phyloP scores from a whole-genome alignment of 2,113 vertebrate genomes.

The Bambusicola thoracicus region DNA sequence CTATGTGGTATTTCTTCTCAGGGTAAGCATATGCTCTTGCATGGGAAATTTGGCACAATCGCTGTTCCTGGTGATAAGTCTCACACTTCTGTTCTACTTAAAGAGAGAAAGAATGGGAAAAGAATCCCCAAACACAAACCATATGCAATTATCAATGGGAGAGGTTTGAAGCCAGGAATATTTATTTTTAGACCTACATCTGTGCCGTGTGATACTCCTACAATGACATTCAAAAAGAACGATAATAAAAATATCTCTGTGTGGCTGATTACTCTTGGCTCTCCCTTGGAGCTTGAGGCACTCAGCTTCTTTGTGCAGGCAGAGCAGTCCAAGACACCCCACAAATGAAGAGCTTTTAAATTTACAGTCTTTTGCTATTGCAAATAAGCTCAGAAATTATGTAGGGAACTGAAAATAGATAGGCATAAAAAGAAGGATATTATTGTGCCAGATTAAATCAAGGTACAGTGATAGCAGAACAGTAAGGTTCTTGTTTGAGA shows the following conservation, averaged over 20 bases:
- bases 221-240: neutral
- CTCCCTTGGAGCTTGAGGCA: neutral
- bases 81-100: neutral
- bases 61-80: neutral
- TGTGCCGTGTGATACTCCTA: neutral
- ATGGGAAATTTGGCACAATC: constrained; percentile 6
- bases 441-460: neutral
- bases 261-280: constrained; percentile 33
- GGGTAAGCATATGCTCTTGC: neutral
- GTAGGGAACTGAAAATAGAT: constrained; percentile 1
- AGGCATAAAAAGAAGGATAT: neutral
- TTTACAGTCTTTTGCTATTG: neutral
- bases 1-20: neutral
- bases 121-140: neutral
- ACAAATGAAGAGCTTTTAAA: neutral
- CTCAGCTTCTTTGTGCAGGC: neutral
- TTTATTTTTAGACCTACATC: constrained; percentile 55
- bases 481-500: neutral
- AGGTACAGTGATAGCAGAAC: neutral
- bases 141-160: neutral
- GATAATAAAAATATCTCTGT: constrained; percentile 47
- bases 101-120: neutral
- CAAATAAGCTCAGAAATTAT: constrained; percentile 13
- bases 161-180: constrained; percentile 2
- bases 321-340: neutral